These are phyloP conservation scores for Coregonus sp. DNA, from an alignment of 2,797 vertebrate genomes.

Conservation along the genomic window DNA sequence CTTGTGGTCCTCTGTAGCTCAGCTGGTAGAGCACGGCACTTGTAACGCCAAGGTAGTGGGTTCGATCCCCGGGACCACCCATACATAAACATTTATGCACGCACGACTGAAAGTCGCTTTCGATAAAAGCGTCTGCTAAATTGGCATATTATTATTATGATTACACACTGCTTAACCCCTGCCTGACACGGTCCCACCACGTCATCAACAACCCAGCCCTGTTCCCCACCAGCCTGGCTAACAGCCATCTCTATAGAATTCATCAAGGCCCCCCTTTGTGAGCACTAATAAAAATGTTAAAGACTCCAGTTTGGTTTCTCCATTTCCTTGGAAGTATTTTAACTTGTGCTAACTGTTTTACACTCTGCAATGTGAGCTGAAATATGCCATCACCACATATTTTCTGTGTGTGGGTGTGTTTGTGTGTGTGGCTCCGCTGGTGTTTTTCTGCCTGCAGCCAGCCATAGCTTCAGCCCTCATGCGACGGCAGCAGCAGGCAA, in stretches of 20 bases:
- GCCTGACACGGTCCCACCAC: neutral
- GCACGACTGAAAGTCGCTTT: too few species aligned
- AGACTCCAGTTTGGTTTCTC: neutral
- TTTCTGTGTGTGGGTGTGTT: neutral
- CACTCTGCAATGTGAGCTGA: neutral
- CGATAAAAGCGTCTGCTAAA: too few species aligned
- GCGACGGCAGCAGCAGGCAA: slow-evolving; percentile 9
- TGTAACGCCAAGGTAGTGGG: too few species aligned
- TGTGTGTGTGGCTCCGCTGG: neutral
- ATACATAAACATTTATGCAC: too few species aligned
- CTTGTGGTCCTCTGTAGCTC: too few species aligned
- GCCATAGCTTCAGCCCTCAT: slow-evolving; percentile 7
- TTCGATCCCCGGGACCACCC: too few species aligned
- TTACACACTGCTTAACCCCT: too few species aligned
- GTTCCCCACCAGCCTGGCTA: neutral
- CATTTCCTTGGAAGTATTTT: neutral
- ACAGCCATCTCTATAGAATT: neutral
- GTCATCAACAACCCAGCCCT: neutral
- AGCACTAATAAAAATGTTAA: neutral
- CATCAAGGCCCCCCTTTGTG: neutral
- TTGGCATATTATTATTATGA: too few species aligned
- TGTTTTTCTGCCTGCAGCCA: slow-evolving; percentile 7
- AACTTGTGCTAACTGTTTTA: neutral
- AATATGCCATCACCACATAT: neutral
- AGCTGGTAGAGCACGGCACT: too few species aligned